These are phyloP conservation scores for Heteractis magnifica DNA, from an alignment of 92 coral and sea anemone genomes.

Conservation along the genomic window DNA sequence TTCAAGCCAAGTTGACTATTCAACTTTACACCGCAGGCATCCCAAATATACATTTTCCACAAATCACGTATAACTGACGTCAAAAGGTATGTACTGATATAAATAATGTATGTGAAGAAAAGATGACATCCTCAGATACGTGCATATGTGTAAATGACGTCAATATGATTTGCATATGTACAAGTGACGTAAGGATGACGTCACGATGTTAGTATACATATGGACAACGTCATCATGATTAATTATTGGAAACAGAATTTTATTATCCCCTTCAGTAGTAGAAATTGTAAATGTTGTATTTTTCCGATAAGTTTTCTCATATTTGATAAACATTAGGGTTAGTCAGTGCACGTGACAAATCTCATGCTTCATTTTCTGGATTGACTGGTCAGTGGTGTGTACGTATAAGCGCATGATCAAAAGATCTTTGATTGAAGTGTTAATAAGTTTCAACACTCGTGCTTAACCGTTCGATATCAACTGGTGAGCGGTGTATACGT, in stretches of 20 bases:
- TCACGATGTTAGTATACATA: not conserved
- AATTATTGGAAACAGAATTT: not conserved
- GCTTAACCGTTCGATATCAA: not conserved
- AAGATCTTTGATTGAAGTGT: too few species aligned
- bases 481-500: constrained; percentile 36
- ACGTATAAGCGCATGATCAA: constrained; percentile 28
- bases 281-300: not conserved
- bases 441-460: too few species aligned
- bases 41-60: not conserved
- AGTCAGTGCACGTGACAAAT: not conserved
- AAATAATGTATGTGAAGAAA: not conserved
- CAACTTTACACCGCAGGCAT: not conserved
- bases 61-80: not conserved
- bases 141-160: not conserved
- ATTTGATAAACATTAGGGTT: not conserved
- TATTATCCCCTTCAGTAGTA: too few species aligned
- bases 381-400: constrained; percentile 34
- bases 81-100: not conserved
- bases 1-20: not conserved
- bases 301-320: not conserved
- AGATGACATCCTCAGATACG: constrained; percentile 6
- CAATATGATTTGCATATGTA: constrained; percentile 1
- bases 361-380: not conserved
- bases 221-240: not conserved
- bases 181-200: constrained; percentile 6